A percentile compares a stretch with the other conserved stretches of the same genome.
These are phyloP conservation scores for Bursaphelenchus okinawaensis DNA, from an alignment of 2,888 invertebrate species.

Conservation along the genomic window DNA sequence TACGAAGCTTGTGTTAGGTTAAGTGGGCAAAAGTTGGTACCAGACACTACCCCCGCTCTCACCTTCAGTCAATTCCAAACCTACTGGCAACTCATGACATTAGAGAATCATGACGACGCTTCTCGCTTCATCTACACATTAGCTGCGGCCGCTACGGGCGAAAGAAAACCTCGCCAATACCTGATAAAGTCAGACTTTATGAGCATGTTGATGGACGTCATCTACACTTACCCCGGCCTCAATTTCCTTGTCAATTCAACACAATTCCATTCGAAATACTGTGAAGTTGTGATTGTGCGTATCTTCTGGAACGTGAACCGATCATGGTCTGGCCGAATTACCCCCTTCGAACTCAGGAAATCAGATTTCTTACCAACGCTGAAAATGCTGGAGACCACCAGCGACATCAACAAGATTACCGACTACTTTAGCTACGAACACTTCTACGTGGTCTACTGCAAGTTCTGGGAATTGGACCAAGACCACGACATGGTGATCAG, in stretches of 20 bases:
- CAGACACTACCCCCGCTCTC: constrained; percentile 20
- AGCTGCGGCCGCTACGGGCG: constrained; percentile 20
- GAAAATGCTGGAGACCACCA: constrained; percentile 36
- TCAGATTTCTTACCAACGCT: constrained; percentile 67
- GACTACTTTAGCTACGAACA: constrained; percentile 89
- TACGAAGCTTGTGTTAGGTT: constrained; percentile 65
- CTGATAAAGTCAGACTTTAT: constrained; percentile 80
- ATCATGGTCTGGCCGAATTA: constrained; percentile 89
- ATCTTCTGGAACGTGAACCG: constrained; percentile 95
- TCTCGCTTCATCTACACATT: constrained; percentile 68
- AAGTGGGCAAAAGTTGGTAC: constrained; percentile 1
- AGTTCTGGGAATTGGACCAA: constrained; percentile 98
- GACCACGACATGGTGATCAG: constrained; percentile 77
- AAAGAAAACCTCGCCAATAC: constrained; percentile 51
- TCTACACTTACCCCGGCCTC: constrained; percentile 76
- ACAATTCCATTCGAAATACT: constrained; percentile 96
- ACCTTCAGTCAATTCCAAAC: constrained; percentile 36
- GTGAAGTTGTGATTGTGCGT: constrained; percentile 93
- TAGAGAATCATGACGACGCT: constrained; percentile 53
- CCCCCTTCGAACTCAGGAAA: constrained; percentile 78
- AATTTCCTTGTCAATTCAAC: constrained; percentile 93
- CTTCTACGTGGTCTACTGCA: constrained; percentile 99
- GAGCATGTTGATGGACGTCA: constrained; percentile 77
- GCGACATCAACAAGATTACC: constrained; percentile 60
- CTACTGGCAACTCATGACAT: constrained; percentile 46